Evolutionary conservation across 2,113 vertebrate genomes (phyloP), one percentile per base, ranked within the genome.

Genomic region (Hydropotes inermis): DNA sequence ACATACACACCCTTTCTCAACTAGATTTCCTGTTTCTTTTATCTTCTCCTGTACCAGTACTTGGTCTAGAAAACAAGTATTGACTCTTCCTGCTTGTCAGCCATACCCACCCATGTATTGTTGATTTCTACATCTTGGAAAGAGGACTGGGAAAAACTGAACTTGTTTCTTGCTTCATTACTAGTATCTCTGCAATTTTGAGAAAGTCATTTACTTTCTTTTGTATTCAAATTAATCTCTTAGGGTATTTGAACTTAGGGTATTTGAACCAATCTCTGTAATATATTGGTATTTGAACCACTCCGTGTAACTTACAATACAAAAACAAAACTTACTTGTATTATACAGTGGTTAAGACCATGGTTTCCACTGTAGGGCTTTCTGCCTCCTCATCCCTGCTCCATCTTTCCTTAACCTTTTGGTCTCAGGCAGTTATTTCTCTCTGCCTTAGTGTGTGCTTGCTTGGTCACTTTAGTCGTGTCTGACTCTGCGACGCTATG

Each of bases 171-270:
- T 33, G 4, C n/a, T 91, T 97, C 86, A 21, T 93, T 67, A 52
- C 36, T 93, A 54, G 8, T 85, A 57, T 86, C n/a, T 50, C 47
- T 92, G 70, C 47, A 78, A 28, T 95, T 97, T 94, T 95, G 52
- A 94, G 58, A 94, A 91, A 50, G 36, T 57, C 11, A 58, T 43
- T 95, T 95, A 30, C 28, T 93, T 95, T 79, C 45, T 81, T 97
- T 55, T 87, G 6, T 83, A 19, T 86, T 92, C 83, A 97, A 45
- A 70, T 94, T 78, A 82, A 23, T 64, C 25, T 81, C 36, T 39
- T 39, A 39, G 39, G 39, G 39, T 39, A 39, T 39, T 39, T 39
- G 39, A 43, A 43, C 39, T 74, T 74, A 27, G 36, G 12, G 11
- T 43, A 14, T 43, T 76, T 76, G 23, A 39, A 76, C 36, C 36